These are phyloP conservation scores for Sphinx pinastri DNA, from an alignment of 2,888 invertebrate species.

Conservation along the genomic window DNA sequence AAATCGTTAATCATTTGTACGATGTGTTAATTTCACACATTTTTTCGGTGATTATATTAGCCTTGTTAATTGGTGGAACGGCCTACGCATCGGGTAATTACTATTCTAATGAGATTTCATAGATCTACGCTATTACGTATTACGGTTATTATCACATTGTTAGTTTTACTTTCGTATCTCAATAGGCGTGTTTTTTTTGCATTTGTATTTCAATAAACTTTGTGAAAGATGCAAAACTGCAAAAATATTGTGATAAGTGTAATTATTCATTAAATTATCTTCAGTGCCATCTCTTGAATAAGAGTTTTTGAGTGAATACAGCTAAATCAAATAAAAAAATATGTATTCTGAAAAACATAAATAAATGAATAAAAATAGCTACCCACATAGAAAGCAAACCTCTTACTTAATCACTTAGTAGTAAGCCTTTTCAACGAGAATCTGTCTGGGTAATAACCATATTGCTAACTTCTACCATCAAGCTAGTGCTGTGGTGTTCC, in stretches of 20 bases:
- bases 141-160: slow-evolving; percentile 8
- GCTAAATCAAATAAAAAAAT: no score
- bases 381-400: no score
- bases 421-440: no score
- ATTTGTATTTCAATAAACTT: not conserved
- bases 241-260: not conserved
- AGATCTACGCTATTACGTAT: slow-evolving; percentile 12
- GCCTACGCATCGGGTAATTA: not conserved
- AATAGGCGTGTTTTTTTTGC: slow-evolving; percentile 3
- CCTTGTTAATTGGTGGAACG: slow-evolving; percentile 20
- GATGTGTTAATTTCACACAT: slow-evolving; percentile 33
- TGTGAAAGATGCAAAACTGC: not conserved
- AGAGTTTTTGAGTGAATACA: no score
- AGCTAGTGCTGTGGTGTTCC: no score
- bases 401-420: no score
- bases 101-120: slow-evolving; percentile 22
- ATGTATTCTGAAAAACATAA: no score
- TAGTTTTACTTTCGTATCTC: slow-evolving; percentile 12
- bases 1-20: slow-evolving; percentile 36
- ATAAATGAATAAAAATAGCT: no score
- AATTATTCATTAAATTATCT: no score
- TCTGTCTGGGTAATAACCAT: no score
- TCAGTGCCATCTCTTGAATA: no score
- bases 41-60: slow-evolving; percentile 29
- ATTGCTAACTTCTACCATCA: no score